These are phyloP conservation scores for Drosophila nigritarsus DNA, from an alignment of 2,888 invertebrate species.

Conservation along the genomic window DNA sequence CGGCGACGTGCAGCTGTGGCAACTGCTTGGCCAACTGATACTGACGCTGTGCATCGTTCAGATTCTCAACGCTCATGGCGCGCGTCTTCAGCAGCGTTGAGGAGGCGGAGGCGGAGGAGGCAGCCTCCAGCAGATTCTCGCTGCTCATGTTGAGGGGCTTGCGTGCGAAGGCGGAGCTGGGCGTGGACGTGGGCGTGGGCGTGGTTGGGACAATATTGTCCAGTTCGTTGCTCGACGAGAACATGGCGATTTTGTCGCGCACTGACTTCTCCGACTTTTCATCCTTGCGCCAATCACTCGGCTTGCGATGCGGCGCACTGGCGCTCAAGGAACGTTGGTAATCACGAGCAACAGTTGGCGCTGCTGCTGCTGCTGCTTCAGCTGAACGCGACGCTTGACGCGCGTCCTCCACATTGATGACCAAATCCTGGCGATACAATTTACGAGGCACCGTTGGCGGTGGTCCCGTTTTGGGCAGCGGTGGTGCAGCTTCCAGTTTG, in stretches of 20 bases:
- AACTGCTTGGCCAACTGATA: conserved; percentile 81
- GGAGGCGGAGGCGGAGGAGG: conserved; percentile 24
- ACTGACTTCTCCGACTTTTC: conserved; percentile 93
- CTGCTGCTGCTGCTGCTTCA: conserved; percentile 16
- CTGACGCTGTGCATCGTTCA: conserved; percentile 84
- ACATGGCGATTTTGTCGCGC: conserved; percentile 94
- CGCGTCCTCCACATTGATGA: conserved; percentile 83
- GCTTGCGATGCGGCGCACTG: conserved; percentile 75
- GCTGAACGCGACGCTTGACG: conserved; percentile 51
- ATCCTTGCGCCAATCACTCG: conserved; percentile 88
- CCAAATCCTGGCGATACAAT: conserved; percentile 84
- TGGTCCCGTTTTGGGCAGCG: conserved; percentile 84
- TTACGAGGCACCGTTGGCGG: conserved; percentile 84
- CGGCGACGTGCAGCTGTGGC: conserved; percentile 80
- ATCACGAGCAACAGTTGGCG: conserved; percentile 58
- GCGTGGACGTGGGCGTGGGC: conserved; percentile 19
- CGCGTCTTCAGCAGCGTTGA: conserved; percentile 84
- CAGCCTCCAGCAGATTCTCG: conserved; percentile 83
- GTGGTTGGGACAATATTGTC: conserved; percentile 57
- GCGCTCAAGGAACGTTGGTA: conserved; percentile 83
- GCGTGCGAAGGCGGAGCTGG: conserved; percentile 43
- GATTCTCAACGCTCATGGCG: conserved; percentile 87
- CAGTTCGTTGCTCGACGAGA: conserved; percentile 87
- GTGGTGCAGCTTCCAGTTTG: conserved; percentile 76
- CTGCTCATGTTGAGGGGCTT: conserved; percentile 84